Percentiles rank a stretch among this genome's conserved stretches.
phyloP scores from a whole-genome alignment of 2,113 vertebrate genomes.

The Holacanthus passer region DNA sequence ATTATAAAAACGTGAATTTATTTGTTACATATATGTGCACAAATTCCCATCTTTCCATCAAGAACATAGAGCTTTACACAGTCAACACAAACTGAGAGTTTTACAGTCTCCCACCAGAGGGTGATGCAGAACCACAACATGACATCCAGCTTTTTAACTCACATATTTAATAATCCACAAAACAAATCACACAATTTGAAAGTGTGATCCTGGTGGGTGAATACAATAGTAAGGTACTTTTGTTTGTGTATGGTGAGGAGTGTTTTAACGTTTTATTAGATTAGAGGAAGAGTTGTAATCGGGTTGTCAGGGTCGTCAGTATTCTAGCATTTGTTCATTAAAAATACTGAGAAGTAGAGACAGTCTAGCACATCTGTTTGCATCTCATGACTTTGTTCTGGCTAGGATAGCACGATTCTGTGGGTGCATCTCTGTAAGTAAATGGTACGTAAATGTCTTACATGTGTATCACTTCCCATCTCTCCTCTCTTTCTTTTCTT shows the following conservation, averaged over 20 bases:
- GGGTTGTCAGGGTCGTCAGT: not conserved
- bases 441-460: conserved; percentile 16
- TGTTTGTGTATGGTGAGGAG: conserved; percentile 1
- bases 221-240: not conserved
- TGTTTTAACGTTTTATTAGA: conserved; percentile 20
- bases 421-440: conserved; percentile 26
- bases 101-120: conserved; percentile 30
- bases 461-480: conserved; percentile 28
- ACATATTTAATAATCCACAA: not conserved
- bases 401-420: not conserved
- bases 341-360: conserved; percentile 16
- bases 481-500: conserved; percentile 19
- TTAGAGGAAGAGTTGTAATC: conserved; percentile 1
- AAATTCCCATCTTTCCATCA: not conserved
- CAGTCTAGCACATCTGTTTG: conserved; percentile 19
- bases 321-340: not conserved
- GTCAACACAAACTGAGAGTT: not conserved
- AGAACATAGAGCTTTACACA: too few species aligned
- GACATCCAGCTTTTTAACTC: not conserved
- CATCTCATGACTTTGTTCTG: not conserved
- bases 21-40: not conserved
- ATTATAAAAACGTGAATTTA: not conserved
- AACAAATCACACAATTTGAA: not conserved
- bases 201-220: not conserved
- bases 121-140: conserved; percentile 4